Evolutionary conservation across 1,140 invertebrate species (phyloP), one percentile per base, ranked within the genome.

Genomic region (Lordiphosa mommai): DNA sequence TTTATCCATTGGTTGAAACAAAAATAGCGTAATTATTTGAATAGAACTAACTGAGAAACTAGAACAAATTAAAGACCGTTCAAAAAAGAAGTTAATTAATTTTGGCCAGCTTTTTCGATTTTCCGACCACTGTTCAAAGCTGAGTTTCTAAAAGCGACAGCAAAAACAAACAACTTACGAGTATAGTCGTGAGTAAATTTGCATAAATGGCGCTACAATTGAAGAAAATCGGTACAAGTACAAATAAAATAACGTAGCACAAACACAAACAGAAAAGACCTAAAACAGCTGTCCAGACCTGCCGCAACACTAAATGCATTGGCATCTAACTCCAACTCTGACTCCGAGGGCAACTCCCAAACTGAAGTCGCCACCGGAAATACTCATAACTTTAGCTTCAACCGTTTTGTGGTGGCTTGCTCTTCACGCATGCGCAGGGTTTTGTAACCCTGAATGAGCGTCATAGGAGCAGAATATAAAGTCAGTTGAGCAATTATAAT

Each of bases 121-220:
- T 4, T 20, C 17, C 3, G 1, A 20, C 17, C 17, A 20, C 17
- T 23, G 20, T 23, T 4, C 20, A 23, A 6, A 4, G 20, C 6
- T 23, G 4, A 50, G 65, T 67, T 67, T 57, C 59, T 52, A 72
- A 67, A 61, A 53, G 71, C 74, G 55, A 80, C 72, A 57, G 57
- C 76, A 69, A 64, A 77, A 82, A 82, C 77, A 72, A 71, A 76
- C 73, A 82, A 51, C 41, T 52, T 37, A 77, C 56, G 47, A 52
- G 59, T 37, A 69, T 20, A 73, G 72, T 63, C 71, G 66, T 56
- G 67, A 58, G 66, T 52, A 52, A 84, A 85, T 84, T 84, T 77
- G 79, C 77, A 84, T 84, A 84, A 84, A 84, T 57, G 58, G 76
- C 63, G 77, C 77, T 84, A 84, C 77, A 84, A 84, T 84, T 84